Evolutionary conservation across 2,888 invertebrate genomes (phyloP), one percentile per base, ranked within the genome.

Genomic region (Quadroppia sp.): DNA sequence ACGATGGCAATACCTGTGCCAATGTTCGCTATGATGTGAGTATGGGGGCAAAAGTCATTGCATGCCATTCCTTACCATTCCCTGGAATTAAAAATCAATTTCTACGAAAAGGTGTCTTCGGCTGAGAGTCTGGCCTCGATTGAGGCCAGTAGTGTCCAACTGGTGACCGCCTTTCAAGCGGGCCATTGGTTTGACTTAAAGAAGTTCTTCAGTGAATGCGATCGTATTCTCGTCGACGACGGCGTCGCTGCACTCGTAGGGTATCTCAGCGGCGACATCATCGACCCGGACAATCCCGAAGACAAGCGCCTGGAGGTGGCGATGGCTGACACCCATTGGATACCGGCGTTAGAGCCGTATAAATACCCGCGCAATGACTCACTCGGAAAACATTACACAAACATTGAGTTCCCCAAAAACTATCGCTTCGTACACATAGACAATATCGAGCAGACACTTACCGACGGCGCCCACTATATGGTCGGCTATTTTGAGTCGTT

Each of bases 111-210:
- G 75, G 81, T 81, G 23, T 80, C 82, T n/a, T 75, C 79, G 3
- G 84, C 82, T 0, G 84, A 84, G 76, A 77, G 79, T 15, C 77
- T 84, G 67, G 79, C 80, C 17, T 80, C 81, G 71, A 75, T 75
- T n/a, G 78, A 80, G 61, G 20, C 69, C 23, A 73, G 76, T 7
- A 80, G 80, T 6, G 80, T 80, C 1, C 82, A 84, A 59, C 78
- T 85, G 50, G 79, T 85, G 2, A 84, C 83, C 1, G 80, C 82
- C 0, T 81, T 82, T 2, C 83, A 83, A 71, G 82, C 83, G 11
- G 78, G 82, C 67, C 85, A 85, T 77, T 85, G 84, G 84, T 81
- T 85, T 76, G 81, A 85, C 74, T 70, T 81, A 45, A 80, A 81
- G 3, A 80, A 78, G 74, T 84, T 85, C 75, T 84, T 82, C 77